Conservation (phyloP, 2,888 invertebrate genomes). For the Nasonia oneida region DNA sequence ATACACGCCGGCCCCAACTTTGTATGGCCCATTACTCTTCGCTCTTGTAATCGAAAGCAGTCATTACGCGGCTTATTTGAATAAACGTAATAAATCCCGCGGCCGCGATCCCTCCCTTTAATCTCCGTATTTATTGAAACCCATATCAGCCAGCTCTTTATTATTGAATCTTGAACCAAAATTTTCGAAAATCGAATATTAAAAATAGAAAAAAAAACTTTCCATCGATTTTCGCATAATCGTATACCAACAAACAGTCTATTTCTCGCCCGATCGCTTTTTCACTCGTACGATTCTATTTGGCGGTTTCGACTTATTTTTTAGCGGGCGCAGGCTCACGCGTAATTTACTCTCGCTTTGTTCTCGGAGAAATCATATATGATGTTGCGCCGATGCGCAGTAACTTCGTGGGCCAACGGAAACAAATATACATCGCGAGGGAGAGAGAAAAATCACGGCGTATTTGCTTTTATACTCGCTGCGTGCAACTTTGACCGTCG, state of each 20-base stretch:
- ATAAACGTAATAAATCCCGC: constrained; percentile 30
- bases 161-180: not conserved
- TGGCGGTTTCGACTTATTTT: not conserved
- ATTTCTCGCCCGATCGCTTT: constrained; percentile 16
- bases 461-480: constrained; percentile 13
- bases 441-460: not conserved
- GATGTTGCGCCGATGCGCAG: not conserved
- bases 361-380: not conserved
- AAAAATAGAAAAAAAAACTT: not conserved
- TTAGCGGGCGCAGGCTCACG: not conserved
- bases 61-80: constrained; percentile 28
- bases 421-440: constrained; percentile 33
- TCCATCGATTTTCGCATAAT: not conserved
- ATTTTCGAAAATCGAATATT: not conserved
- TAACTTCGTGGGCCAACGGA: not conserved
- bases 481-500: constrained; percentile 32
- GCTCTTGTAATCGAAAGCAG: constrained; percentile 20
- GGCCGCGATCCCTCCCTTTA: not conserved
- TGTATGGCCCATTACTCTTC: not conserved
- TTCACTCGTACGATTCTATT: not conserved
- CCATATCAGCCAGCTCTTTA: not conserved
- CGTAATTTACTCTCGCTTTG: not conserved
- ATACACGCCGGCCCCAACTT: not conserved
- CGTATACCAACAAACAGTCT: not conserved
- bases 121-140: not conserved